Percentiles rank a stretch among this genome's conserved stretches.
Evolutionary conservation across 30 jellyfish, hydroid and myxozoan genomes (phyloP).

Genomic region (Cassiopea andromeda): DNA sequence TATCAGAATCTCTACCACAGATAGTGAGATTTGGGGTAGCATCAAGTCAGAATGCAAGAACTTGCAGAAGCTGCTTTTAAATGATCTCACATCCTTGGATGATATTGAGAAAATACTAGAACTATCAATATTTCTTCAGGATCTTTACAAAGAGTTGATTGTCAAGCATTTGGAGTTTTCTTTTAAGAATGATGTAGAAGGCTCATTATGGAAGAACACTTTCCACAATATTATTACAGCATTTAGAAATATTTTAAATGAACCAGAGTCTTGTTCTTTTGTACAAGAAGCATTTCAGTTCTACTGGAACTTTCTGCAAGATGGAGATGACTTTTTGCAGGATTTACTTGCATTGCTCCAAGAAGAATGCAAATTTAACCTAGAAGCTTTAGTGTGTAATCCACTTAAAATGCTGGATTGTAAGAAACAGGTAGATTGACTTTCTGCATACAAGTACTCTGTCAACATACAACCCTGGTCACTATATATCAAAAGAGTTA

Average conservation of each 20-base stretch:
- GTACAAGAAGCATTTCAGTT: constrained; percentile 59
- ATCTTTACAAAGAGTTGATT: constrained; percentile 75
- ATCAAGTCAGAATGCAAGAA: constrained; percentile 16
- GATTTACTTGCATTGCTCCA: constrained; percentile 55
- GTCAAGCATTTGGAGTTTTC: constrained; percentile 80
- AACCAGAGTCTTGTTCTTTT: constrained; percentile 14
- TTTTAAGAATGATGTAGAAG: constrained; percentile 78
- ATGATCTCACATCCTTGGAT: constrained; percentile 47
- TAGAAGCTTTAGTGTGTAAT: constrained; percentile 60
- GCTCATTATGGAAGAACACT: constrained; percentile 85
- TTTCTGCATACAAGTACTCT: too few species aligned
- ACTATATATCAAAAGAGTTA: too few species aligned
- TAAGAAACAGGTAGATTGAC: constrained; percentile 68
- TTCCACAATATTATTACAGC: constrained; percentile 80
- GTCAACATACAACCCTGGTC: too few species aligned
- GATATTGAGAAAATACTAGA: constrained; percentile 58
- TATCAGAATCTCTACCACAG: constrained; percentile 20
- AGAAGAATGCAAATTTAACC: constrained; percentile 66
- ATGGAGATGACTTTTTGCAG: constrained; percentile 84
- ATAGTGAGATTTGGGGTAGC: constrained; percentile 25
- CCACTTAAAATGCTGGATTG: constrained; percentile 75
- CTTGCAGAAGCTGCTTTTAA: constrained; percentile 45
- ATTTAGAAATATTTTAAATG: constrained; percentile 43
- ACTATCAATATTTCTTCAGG: constrained; percentile 76
- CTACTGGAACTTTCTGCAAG: constrained; percentile 88